Evolutionary conservation across 53 echinoderm and acorn worm genomes (phyloP).

Genomic region (Astropecten irregularis): DNA sequence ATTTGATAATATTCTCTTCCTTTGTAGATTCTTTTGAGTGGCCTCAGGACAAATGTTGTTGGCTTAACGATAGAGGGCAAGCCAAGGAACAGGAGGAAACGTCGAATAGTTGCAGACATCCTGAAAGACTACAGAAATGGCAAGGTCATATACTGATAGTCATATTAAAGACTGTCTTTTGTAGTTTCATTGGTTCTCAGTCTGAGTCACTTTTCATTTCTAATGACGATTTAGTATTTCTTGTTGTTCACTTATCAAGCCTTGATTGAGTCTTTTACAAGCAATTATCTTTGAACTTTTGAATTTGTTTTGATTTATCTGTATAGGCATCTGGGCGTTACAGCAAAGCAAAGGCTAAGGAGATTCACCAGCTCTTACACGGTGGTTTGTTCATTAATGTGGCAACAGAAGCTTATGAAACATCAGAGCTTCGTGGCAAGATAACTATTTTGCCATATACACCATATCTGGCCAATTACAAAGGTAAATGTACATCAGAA

Average conservation of each 20-base stretch:
- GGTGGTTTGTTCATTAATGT: slow-evolving; percentile 85
- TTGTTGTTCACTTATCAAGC: no score
- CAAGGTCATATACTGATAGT: slow-evolving; percentile 52
- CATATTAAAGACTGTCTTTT: no score
- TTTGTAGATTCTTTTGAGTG: slow-evolving; percentile 75
- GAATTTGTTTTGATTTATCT: background rate
- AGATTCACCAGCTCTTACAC: slow-evolving; percentile 78
- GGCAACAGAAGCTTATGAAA: slow-evolving; percentile 77
- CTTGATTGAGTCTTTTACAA: no score
- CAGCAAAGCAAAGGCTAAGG: slow-evolving; percentile 69
- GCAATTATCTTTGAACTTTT: no score
- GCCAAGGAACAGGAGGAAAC: slow-evolving; percentile 53
- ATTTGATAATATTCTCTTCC: no score
- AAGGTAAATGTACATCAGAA: no score
- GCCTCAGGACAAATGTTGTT: slow-evolving; percentile 74
- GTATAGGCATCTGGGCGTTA: slow-evolving; percentile 56
- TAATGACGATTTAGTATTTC: no score
- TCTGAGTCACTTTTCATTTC: no score
- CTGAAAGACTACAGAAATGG: slow-evolving; percentile 79
- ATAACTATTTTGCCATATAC: slow-evolving; percentile 78
- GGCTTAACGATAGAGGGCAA: slow-evolving; percentile 83
- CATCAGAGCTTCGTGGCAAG: slow-evolving; percentile 84
- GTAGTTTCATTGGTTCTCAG: no score
- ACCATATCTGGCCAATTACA: slow-evolving; percentile 54
- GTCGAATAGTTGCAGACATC: slow-evolving; percentile 86